Evolutionary conservation across 2,888 invertebrate species (phyloP).

Genomic region (Mythimna lalbum): DNA sequence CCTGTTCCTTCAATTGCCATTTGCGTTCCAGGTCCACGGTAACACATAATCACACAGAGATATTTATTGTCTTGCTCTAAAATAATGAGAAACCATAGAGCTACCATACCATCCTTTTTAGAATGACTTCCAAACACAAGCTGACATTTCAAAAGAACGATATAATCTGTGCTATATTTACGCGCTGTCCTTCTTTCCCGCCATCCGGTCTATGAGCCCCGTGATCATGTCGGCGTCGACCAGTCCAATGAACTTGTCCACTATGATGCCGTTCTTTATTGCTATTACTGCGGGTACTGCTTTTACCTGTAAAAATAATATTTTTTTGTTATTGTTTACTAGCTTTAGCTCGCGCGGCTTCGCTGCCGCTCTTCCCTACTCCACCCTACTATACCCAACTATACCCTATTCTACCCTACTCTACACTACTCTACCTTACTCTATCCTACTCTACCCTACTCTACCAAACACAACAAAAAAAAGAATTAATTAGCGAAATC

Average conservation of each 20-base stretch:
- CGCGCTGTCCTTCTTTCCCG: conserved; percentile 76
- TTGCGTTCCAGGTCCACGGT: too few relatives aligned
- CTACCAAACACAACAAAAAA: too few relatives aligned
- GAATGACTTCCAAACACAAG: conserved; percentile 17
- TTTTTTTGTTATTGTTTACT: not conserved
- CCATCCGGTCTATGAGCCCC: conserved; percentile 93
- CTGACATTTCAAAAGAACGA: conserved; percentile 49
- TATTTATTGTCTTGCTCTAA: not conserved
- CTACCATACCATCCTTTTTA: not conserved
- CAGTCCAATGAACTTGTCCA: conserved; percentile 97
- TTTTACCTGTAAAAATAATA: conserved; percentile 90
- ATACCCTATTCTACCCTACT: too few relatives aligned
- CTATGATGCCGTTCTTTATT: conserved; percentile 95
- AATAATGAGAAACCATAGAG: not conserved
- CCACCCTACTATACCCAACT: too few relatives aligned
- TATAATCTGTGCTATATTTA: conserved; percentile 54
- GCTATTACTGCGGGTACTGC: conserved; percentile 96
- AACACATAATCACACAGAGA: not conserved
- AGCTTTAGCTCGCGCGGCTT: too few relatives aligned
- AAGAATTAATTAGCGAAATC: too few relatives aligned
- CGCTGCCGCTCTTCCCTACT: too few relatives aligned
- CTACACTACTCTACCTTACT: too few relatives aligned
- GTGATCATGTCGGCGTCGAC: conserved; percentile 96
- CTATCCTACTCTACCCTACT: too few relatives aligned
- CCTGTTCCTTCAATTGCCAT: too few relatives aligned